Base-by-base conservation (phyloP, 1,140 invertebrate species). In the Hetaerina americana region DNA sequence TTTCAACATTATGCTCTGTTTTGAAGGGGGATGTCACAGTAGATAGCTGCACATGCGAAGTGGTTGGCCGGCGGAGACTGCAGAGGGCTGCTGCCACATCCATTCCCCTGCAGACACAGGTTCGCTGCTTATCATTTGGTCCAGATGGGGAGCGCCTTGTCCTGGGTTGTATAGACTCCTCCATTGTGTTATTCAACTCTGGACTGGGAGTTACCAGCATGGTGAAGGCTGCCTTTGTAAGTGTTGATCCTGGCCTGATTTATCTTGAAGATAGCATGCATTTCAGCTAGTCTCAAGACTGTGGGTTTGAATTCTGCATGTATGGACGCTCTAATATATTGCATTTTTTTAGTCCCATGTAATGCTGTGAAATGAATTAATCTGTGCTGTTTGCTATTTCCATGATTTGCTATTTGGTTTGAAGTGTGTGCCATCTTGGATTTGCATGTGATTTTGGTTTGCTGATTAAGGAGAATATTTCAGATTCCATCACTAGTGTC, bases 161-260 rank as follows among this genome's bases (percentile, higher is more conserved):
- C 26, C 78, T 92, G 57, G 90, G 90, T 49, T 92, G 90, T 78
- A 89, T 90, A 71, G 90, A 93, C 84, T 88, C 88, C 15, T 87
- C 89, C 27, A 79, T 93, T 71, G 89, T 89, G n/a, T 78, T 91
- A n/a, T 85, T 90, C 72, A 87, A 90, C 81, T 81, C 87, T 70
- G 83, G 82, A 12, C 84, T 84, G 77, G 86, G 87, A 69, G 84
- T 85, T 0, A 90, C 87, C 5, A 85, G 84, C 74, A 84, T 84
- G 66, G 83, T 85, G 49, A 86, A 89, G 82, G 84, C 86, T 70
- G 82, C 84, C 71, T 86, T 92, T 82, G 88, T 88, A 82, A 83
- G 84, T 81, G 75, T 69, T 66, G 27, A 68, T 5, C 67, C 26
- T 27, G n/a, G n/a, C n/a, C n/a, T n/a, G n/a, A n/a, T n/a, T 12